phyloP scores from a whole-genome alignment of 2,113 vertebrate species.

The Kryptolebias marmoratus region DNA sequence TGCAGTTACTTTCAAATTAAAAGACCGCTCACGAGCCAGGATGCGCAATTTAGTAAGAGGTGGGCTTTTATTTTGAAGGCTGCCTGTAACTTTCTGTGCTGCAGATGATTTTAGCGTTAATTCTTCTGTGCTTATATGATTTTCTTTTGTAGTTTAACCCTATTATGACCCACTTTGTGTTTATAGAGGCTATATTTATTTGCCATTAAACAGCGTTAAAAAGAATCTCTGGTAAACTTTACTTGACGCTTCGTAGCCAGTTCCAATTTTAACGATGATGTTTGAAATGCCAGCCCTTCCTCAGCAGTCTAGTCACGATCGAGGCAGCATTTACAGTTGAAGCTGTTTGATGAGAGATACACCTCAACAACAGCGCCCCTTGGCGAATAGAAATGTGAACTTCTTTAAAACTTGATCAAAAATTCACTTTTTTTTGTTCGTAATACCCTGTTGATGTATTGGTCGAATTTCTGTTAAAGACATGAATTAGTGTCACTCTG shows the following conservation, averaged over 20 bases:
- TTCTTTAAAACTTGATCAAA: not conserved
- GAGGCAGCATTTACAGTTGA: constrained; percentile 34
- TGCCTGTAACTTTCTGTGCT: not conserved
- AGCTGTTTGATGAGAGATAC: not conserved
- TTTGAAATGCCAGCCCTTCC: constrained; percentile 51
- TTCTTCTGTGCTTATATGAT: too few relatives aligned
- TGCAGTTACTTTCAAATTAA: constrained; percentile 43
- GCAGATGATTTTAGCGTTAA: not conserved
- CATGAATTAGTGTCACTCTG: too few relatives aligned
- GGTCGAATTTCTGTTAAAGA: too few relatives aligned
- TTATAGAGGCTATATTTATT: not conserved
- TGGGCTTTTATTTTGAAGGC: constrained; percentile 54
- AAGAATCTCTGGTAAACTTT: not conserved
- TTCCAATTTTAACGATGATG: not conserved
- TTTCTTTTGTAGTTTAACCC: not conserved
- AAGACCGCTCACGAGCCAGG: rapidly evolving
- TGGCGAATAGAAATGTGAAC: not conserved
- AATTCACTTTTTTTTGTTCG: not conserved
- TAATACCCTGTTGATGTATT: too few relatives aligned
- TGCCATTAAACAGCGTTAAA: not conserved
- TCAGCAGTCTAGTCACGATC: constrained; percentile 66
- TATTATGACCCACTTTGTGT: not conserved
- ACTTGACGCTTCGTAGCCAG: not conserved
- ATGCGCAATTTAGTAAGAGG: rapidly evolving
- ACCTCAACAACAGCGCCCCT: constrained; percentile 38